Evolutionary conservation across 2,113 vertebrate genomes (phyloP), one percentile per base, ranked within the genome.

Genomic region (Chiloscyllium plagiosum): DNA sequence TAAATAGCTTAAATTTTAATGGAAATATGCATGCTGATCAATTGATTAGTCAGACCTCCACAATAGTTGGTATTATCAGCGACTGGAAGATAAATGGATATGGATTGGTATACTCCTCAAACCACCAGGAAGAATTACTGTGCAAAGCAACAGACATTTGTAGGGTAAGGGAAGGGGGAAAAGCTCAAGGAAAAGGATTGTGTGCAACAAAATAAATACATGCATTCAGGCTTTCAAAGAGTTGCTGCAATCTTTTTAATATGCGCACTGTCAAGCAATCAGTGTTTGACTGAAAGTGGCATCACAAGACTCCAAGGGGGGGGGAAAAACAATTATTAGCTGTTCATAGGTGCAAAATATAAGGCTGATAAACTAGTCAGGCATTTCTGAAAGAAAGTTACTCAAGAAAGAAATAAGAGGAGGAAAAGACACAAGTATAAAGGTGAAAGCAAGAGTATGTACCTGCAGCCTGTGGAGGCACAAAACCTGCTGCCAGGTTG

Each of bases 401-500:
- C 69, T 94, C 68, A 72, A 95, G 69, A 52, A 17, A 8, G 68
- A 52, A 95, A 70, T 95, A 69, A 76, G 19, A 90, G 50, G 56
- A 61, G 50, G 37, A 29, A 72, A 42, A 42, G 72, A 95, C 42
- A 69, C 24, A 95, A 72, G 69, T 76, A 10, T 52, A 69, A 95
- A 47, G 68, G 50, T 95, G 68, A 76, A 72, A 95, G 94, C 72
- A 52, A 95, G 29, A 95, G 94, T 97, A 97, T 97, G 6, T 97
- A 98, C 98, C 98, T 97, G 98, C 98, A 97, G 98, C 98, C 97
- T 98, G 99, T 86, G 98, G 98, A 96, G 98, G 98, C 98, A 99
- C 98, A 97, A 99, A 99, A 95, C 98, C 97, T 96, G 98, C 99
- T 3, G 98, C 97, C 96, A 99, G 98, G 97, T 99, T 99, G 97